Evolutionary conservation across 2,797 vertebrate species (phyloP).

Genomic region (Scyliorhinus canicula): DNA sequence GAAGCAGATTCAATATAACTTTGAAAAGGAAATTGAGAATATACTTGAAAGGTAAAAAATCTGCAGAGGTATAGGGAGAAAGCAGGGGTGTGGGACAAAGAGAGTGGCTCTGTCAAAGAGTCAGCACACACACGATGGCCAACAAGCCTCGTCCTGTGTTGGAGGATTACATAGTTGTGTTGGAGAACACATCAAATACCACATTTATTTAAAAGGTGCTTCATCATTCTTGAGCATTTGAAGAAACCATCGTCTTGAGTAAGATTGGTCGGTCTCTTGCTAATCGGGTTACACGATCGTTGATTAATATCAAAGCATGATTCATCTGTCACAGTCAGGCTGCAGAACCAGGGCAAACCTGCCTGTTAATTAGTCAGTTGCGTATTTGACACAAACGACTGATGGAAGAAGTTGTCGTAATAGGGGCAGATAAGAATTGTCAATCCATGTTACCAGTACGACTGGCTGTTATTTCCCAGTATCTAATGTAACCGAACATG

Average conservation of each 20-base stretch:
- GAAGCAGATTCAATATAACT: background rate
- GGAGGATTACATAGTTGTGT: background rate
- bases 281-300: background rate
- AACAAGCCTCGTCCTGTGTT: background rate
- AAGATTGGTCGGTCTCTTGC: background rate
- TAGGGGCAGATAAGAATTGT: background rate
- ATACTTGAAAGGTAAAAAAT: background rate
- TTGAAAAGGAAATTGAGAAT: background rate
- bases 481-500: slow-evolving; percentile 17
- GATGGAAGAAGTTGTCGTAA: background rate
- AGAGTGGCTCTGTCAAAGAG: background rate
- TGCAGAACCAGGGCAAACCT: background rate
- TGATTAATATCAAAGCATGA: background rate
- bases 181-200: background rate
- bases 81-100: background rate
- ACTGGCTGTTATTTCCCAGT: background rate
- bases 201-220: background rate
- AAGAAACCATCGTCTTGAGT: background rate
- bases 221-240: background rate
- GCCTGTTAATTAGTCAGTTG: background rate
- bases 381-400: background rate
- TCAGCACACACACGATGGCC: too few species aligned
- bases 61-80: background rate
- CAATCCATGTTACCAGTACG: background rate
- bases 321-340: background rate